Percentiles rank a stretch among this genome's conserved stretches.
Conservation (phyloP, 2,888 invertebrate genomes). For the Eretmocerus hayati region DNA sequence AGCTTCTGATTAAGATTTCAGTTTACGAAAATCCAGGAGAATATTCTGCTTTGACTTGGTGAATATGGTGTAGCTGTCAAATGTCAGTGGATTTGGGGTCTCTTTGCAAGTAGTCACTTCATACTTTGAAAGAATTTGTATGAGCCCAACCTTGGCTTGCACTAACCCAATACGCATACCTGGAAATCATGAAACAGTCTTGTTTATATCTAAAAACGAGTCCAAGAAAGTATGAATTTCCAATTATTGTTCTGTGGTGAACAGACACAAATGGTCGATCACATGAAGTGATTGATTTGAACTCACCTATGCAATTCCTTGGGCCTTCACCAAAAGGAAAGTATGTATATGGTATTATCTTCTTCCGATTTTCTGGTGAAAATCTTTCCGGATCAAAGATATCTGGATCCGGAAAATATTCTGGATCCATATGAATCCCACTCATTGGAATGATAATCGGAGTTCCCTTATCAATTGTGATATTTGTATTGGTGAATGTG, state of each 20-base stretch:
- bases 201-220: not conserved
- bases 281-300: constrained; percentile 21
- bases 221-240: not conserved
- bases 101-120: constrained; percentile 29
- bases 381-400: constrained; percentile 46
- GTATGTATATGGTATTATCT: constrained; percentile 30
- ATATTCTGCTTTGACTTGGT: constrained; percentile 27
- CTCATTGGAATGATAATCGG: constrained; percentile 38
- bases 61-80: constrained; percentile 28
- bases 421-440: constrained; percentile 42
- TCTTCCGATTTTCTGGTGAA: constrained; percentile 36
- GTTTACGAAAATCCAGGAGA: constrained; percentile 19
- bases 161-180: constrained; percentile 35
- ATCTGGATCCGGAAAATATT: constrained; percentile 43
- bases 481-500: constrained; percentile 31
- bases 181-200: constrained; percentile 11
- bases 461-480: constrained; percentile 37
- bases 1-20: too few relatives aligned
- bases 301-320: constrained; percentile 38
- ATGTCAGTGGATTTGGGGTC: constrained; percentile 29
- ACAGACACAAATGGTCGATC: too few relatives aligned
- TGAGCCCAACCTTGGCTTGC: constrained; percentile 33
- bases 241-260: not conserved
- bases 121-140: constrained; percentile 31
- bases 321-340: constrained; percentile 43